Evolutionary conservation across 2,113 vertebrate species (phyloP).

Genomic region (Condylura cristata): DNA sequence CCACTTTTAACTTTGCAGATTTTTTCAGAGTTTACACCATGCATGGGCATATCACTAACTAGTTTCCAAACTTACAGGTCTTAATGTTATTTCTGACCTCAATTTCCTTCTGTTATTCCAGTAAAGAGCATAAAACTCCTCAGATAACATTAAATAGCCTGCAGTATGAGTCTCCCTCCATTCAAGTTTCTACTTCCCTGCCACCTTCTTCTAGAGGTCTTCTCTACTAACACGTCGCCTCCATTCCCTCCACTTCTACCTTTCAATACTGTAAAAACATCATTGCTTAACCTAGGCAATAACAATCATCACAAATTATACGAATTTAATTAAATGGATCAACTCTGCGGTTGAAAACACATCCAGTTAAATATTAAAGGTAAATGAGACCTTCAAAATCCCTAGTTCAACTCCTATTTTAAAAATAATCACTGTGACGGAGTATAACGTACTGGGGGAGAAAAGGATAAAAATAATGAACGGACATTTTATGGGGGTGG

Average conservation of each 20-base stretch:
- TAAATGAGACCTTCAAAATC: conserved; percentile 27
- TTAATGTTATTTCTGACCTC: conserved; percentile 9
- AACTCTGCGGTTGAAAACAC: conserved; percentile 38
- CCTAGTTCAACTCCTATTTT: not conserved
- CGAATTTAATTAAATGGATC: not conserved
- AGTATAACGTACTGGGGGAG: no score
- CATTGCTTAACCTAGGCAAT: conserved; percentile 19
- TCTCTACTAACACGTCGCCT: not conserved
- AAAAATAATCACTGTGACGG: conserved; percentile 20
- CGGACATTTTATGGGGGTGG: no score
- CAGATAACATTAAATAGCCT: conserved; percentile 1
- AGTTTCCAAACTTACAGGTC: conserved; percentile 21
- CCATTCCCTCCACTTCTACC: conserved; percentile 29
- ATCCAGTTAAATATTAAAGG: conserved; percentile 8
- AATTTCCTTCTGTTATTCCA: conserved; percentile 28
- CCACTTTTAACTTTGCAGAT: conserved; percentile 17
- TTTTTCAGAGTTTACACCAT: conserved; percentile 25
- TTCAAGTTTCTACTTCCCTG: conserved; percentile 21
- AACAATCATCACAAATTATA: conserved; percentile 39
- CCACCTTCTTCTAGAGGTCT: not conserved
- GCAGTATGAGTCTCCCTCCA: not conserved
- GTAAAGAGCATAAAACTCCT: not conserved
- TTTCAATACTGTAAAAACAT: conserved; percentile 10
- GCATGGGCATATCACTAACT: not conserved
- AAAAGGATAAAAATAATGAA: no score